Conservation (phyloP, 2,797 vertebrate species). For the Spea hammondii region DNA sequence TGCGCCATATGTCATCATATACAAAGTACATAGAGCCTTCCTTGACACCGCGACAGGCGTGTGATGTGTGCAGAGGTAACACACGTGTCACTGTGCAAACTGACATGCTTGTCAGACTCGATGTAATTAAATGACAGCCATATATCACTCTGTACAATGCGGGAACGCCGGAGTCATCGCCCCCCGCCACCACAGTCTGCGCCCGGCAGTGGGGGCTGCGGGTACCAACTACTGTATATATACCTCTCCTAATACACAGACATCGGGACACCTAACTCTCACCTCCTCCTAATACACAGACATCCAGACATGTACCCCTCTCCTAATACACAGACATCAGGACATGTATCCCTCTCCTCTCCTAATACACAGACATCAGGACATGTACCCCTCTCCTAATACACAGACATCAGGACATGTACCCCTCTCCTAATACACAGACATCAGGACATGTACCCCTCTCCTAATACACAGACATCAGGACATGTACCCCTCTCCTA, state of each 20-base stretch:
- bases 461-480: neutral
- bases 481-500: neutral
- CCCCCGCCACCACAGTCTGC: neutral
- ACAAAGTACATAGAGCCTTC: no score
- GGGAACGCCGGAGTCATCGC: no score
- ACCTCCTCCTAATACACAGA: conserved; percentile 5
- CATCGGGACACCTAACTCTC: neutral
- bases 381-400: neutral
- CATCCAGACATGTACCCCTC: neutral
- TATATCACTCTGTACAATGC: no score
- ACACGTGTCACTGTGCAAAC: neutral
- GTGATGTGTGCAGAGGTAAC: no score
- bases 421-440: neutral
- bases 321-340: conserved; percentile 4
- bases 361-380: no score
- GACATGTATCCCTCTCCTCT: no score
- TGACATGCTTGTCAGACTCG: no score
- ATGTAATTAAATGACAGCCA: no score
- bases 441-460: neutral
- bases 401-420: neutral
- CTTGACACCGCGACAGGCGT: no score
- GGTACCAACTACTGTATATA: neutral
- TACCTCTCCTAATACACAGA: no score
- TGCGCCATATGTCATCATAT: no score
- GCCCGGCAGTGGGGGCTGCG: no score